A percentile compares a stretch with the other conserved stretches of the same genome.
Evolutionary conservation across 2,888 invertebrate genomes (phyloP).

Genomic region (Macrosoma leucophasiata): DNA sequence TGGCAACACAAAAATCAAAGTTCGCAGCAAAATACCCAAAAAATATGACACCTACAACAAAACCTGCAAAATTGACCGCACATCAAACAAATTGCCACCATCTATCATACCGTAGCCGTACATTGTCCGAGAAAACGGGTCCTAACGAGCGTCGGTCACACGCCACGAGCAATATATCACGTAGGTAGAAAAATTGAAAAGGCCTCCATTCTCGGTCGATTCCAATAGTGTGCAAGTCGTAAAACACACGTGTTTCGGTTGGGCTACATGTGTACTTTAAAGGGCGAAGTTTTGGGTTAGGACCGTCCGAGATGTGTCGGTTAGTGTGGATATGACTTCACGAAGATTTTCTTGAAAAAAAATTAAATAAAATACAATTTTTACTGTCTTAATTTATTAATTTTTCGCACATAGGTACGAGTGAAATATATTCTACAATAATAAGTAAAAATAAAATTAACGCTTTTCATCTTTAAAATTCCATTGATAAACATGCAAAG

Average conservation of each 20-base stretch:
- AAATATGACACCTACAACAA: no score
- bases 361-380: not conserved
- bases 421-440: no score
- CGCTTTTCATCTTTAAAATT: no score
- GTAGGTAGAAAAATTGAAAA: conserved; percentile 43
- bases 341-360: conserved; percentile 8
- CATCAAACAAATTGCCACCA: conserved; percentile 34
- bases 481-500: no score
- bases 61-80: conserved; percentile 31
- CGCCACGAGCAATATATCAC: conserved; percentile 36
- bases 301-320: conserved; percentile 50
- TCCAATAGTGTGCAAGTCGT: conserved; percentile 62
- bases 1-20: no score
- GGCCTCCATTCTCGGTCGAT: conserved; percentile 54
- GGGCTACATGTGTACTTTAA: conserved; percentile 63
- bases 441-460: no score
- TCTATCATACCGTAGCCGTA: conserved; percentile 40
- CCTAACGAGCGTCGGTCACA: conserved; percentile 35
- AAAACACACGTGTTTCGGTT: conserved; percentile 68
- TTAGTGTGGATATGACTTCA: conserved; percentile 34
- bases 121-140: conserved; percentile 40
- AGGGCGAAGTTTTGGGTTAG: conserved; percentile 66
- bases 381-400: not conserved
- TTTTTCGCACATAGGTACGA: not conserved
- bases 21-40: no score